These are phyloP conservation scores for Narcine bancroftii DNA, from an alignment of 2,113 vertebrate species.

Conservation along the genomic window DNA sequence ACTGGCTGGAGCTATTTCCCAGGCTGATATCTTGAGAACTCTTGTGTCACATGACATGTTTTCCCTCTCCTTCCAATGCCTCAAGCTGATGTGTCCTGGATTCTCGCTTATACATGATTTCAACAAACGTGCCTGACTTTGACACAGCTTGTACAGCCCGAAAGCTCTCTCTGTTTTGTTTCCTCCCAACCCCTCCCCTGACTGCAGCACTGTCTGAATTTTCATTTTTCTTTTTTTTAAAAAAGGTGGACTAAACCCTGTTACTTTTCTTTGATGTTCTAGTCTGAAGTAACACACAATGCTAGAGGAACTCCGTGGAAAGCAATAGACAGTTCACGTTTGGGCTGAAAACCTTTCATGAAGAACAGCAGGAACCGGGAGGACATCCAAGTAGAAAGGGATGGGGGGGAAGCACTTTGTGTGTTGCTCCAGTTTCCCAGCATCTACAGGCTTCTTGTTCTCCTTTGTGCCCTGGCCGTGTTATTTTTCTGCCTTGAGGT, in stretches of 20 bases:
- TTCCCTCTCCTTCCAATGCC: background rate
- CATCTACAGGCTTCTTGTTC: too few relatives aligned
- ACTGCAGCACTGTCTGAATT: background rate
- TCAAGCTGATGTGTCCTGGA: background rate
- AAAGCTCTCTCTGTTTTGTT: background rate
- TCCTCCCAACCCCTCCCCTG: background rate
- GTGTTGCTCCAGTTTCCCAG: too few relatives aligned
- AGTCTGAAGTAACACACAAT: too few relatives aligned
- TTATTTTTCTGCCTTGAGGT: background rate
- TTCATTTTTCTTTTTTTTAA: background rate
- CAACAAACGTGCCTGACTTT: background rate
- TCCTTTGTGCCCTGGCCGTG: background rate
- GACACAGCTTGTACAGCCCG: background rate
- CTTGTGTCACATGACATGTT: background rate
- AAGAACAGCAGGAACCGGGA: too few relatives aligned
- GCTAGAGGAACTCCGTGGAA: too few relatives aligned
- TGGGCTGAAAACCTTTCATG: too few relatives aligned
- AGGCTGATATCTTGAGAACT: background rate
- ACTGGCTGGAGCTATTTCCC: background rate
- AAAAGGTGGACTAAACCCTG: background rate
- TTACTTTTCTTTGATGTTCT: too few relatives aligned
- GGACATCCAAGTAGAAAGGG: too few relatives aligned
- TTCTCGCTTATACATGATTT: background rate
- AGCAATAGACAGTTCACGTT: too few relatives aligned
- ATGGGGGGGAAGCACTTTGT: too few relatives aligned